Percentiles rank a stretch among this genome's conserved stretches.
Evolutionary conservation across 2,888 invertebrate species (phyloP).

Genomic region (Agrochola lychnidis): DNA sequence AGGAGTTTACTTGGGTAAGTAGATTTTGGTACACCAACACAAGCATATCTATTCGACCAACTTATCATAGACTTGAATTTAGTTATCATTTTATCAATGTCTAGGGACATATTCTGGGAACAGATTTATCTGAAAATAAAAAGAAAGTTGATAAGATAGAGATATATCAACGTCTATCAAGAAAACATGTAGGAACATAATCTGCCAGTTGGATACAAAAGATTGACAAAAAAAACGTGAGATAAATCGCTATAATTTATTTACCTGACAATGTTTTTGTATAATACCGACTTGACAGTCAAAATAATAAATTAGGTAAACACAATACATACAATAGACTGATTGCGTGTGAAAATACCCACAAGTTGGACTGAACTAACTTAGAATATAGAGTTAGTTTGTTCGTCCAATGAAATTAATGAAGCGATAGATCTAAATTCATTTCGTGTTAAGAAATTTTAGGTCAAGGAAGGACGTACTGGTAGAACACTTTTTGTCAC

Average conservation of each 20-base stretch:
- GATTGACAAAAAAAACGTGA: constrained; percentile 11
- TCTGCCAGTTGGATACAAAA: neutral
- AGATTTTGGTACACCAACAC: neutral
- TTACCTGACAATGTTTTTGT: constrained; percentile 15
- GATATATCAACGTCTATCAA: neutral
- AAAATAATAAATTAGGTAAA: constrained; percentile 50
- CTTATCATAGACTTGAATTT: neutral
- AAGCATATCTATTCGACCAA: neutral
- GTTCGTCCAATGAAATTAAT: constrained; percentile 29
- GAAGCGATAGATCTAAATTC: constrained; percentile 22
- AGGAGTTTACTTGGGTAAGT: neutral
- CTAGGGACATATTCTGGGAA: neutral
- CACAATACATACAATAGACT: constrained; percentile 23
- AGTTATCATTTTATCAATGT: constrained; percentile 9
- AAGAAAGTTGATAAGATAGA: constrained; percentile 32
- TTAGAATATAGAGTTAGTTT: constrained; percentile 9
- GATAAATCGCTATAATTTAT: constrained; percentile 43
- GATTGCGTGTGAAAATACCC: constrained; percentile 40
- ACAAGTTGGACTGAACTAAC: neutral
- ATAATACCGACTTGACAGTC: constrained; percentile 15
- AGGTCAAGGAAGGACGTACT: constrained; percentile 50
- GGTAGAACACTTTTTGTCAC: constrained; percentile 28
- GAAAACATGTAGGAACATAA: neutral
- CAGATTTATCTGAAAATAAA: neutral
- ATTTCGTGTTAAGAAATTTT: constrained; percentile 17